Conservation (phyloP, 2,113 vertebrate genomes). For the Potamarius usumacintae region DNA sequence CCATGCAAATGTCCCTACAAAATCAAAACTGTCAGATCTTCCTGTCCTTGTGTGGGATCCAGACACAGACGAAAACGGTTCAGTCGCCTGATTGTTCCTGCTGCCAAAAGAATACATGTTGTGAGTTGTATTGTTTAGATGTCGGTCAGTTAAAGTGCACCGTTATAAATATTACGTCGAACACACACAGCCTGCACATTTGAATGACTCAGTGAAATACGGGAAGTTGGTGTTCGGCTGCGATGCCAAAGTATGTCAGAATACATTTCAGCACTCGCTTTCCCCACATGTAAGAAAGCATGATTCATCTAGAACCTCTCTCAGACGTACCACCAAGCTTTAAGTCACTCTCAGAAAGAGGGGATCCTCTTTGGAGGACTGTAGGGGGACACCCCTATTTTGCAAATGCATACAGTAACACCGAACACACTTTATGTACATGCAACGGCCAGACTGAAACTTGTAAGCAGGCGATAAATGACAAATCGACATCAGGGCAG, state of each 20-base stretch:
- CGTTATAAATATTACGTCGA: neutral
- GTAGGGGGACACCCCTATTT: slow-evolving; percentile 58
- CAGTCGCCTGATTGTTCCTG: too few species aligned
- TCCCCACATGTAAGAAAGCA: slow-evolving; percentile 54
- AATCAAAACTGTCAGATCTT: neutral
- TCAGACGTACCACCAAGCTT: slow-evolving; percentile 53
- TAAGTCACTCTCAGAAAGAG: slow-evolving; percentile 59
- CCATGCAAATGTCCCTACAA: neutral
- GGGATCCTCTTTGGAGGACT: slow-evolving; percentile 75
- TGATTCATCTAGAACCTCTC: slow-evolving; percentile 50
- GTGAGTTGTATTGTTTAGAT: neutral
- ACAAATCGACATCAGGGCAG: neutral
- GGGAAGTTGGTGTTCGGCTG: slow-evolving; percentile 43
- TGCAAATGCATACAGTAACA: slow-evolving; percentile 37
- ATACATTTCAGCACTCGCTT: slow-evolving; percentile 31
- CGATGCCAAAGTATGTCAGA: slow-evolving; percentile 21
- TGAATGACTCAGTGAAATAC: slow-evolving; percentile 47
- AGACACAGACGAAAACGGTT: too few species aligned
- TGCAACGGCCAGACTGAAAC: slow-evolving; percentile 15
- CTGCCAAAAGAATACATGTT: neutral
- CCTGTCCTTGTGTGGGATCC: neutral
- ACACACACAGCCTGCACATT: neutral
- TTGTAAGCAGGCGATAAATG: neutral
- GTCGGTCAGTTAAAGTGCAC: neutral
- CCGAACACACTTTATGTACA: neutral